A percentile compares a stretch with the other conserved stretches of the same genome.
These are phyloP conservation scores for Galemys pyrenaicus DNA, from an alignment of 2,113 vertebrate genomes.

Conservation along the genomic window DNA sequence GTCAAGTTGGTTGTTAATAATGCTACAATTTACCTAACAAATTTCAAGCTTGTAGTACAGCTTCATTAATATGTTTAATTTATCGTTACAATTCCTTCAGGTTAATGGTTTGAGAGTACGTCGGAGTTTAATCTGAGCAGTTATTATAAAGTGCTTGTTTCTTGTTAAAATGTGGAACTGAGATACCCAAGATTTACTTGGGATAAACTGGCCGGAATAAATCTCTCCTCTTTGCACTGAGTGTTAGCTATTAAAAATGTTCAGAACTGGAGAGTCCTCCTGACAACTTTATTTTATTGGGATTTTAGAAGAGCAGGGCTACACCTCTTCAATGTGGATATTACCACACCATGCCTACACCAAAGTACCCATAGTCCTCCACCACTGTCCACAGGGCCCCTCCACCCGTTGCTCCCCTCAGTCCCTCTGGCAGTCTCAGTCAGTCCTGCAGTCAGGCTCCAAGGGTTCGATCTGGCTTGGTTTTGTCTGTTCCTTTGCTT, in stretches of 20 bases:
- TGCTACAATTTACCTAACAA: slow-evolving; percentile 83
- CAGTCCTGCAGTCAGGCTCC: too few relatives aligned
- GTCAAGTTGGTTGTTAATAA: slow-evolving; percentile 79
- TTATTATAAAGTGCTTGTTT: slow-evolving; percentile 81
- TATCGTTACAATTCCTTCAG: slow-evolving; percentile 81
- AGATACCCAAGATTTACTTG: slow-evolving; percentile 72
- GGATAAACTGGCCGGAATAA: slow-evolving; percentile 71
- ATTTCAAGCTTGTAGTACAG: slow-evolving; percentile 79
- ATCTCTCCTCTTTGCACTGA: slow-evolving; percentile 34
- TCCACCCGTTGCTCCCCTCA: too few relatives aligned
- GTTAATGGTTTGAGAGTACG: slow-evolving; percentile 80
- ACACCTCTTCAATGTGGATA: too few relatives aligned
- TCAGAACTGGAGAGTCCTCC: background rate
- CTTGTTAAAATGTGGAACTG: slow-evolving; percentile 78
- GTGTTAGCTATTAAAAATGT: background rate
- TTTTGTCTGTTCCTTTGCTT: too few relatives aligned
- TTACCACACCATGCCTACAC: too few relatives aligned
- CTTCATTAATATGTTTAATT: slow-evolving; percentile 85
- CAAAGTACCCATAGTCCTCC: too few relatives aligned
- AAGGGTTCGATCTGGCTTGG: too few relatives aligned
- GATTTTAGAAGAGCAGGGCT: too few relatives aligned
- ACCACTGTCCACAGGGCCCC: too few relatives aligned
- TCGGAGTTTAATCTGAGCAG: slow-evolving; percentile 79
- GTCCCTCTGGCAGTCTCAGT: too few relatives aligned
- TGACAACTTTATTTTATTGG: background rate